phyloP scores from a whole-genome alignment of 2,888 invertebrate species.

The Melinopterus prodromus region DNA sequence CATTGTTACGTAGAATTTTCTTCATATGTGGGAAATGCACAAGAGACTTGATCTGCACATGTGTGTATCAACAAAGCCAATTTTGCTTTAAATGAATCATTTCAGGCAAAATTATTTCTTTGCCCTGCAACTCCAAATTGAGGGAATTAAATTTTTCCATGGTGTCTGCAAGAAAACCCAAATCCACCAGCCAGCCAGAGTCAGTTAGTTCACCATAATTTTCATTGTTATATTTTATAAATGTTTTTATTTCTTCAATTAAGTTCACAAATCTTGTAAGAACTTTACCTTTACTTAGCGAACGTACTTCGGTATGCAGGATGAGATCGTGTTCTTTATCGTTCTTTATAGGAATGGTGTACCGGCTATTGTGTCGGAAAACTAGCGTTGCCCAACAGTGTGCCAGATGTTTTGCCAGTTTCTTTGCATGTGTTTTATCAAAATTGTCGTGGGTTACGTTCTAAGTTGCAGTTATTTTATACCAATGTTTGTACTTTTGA shows the following conservation, averaged over 20 bases:
- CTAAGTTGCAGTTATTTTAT: no score
- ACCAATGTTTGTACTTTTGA: no score
- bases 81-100: conserved; percentile 40
- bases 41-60: conserved; percentile 41
- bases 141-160: conserved; percentile 41
- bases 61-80: conserved; percentile 39
- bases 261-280: conserved; percentile 38
- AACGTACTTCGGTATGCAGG: conserved; percentile 40
- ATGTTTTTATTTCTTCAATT: conserved; percentile 38
- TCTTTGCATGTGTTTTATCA: no score
- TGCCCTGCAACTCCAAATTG: conserved; percentile 42
- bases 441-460: no score
- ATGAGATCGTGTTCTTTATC: conserved; percentile 18
- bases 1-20: conserved; percentile 27
- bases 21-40: conserved; percentile 37
- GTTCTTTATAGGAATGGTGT: no score
- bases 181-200: conserved; percentile 40
- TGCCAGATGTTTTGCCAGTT: no score
- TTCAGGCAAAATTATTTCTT: conserved; percentile 36
- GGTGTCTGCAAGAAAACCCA: conserved; percentile 42
- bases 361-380: no score
- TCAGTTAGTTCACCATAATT: conserved; percentile 38
- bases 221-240: conserved; percentile 37
- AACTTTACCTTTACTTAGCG: conserved; percentile 40
- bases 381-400: no score